Evolutionary conservation across 2,797 vertebrate genomes (phyloP), one percentile per base, ranked within the genome.

Genomic region (Sciaenops ocellatus): DNA sequence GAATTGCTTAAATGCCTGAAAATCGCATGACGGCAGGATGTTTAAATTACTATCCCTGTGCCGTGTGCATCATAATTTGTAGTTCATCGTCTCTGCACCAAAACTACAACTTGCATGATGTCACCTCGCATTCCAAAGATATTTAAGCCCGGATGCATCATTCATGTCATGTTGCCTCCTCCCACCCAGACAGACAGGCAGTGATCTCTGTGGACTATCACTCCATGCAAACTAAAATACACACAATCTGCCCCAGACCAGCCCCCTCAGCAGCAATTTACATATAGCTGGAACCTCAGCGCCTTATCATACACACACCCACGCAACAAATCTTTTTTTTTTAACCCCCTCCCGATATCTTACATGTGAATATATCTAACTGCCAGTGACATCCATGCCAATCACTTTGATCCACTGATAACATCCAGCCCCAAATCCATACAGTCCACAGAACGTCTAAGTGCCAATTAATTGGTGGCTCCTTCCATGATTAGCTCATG

Each of bases 401-500:
- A 65, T 84, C 81, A 76, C 41, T 79, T 12, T 65, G 76, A 89
- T 87, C 83, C 69, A 77, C 69, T 79, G 81, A 86, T 78, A 85
- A 64, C 69, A 73, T 56, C 70, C 76, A 66, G 73, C 61, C 64
- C 61, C 57, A 78, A 85, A 90, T 90, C 85, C 71, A 84, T 80
- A 57, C 69, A 82, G 79, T 89, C 81, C 84, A 78, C 78, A 87
- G 72, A 88, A 91, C 61, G 78, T 81, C 84, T 89, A 90, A 94
- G 88, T 85, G 90, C 83, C 85, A 88, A 88, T 93, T 91, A 93
- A 94, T 94, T 86, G 85, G 92, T 82, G 91, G 90, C 88, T 92
- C 90, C 85, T 87, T 93, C 86, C 78, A 90, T 84, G 82, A 94
- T 94, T 94, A 94, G 92, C 91, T 93, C 89, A 90, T 93, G 90